These are phyloP conservation scores for Molothrus ater DNA, from an alignment of 2,797 vertebrate species.

Conservation along the genomic window DNA sequence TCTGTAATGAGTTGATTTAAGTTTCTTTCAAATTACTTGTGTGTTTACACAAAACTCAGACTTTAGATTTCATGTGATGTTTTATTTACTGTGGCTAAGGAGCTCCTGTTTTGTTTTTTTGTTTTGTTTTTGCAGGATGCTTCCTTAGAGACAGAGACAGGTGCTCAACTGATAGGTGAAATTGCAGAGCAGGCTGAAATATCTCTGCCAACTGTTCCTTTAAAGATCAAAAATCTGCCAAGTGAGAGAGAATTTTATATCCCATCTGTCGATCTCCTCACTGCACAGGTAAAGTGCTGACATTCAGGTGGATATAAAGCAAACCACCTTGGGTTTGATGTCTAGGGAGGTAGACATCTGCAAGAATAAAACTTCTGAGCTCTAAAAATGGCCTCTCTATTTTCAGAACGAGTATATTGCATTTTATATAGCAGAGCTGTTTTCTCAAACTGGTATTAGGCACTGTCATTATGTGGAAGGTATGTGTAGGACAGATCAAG, in stretches of 20 bases:
- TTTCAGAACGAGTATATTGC: not conserved
- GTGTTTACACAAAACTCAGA: not conserved
- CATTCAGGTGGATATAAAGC: not conserved
- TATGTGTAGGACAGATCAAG: not conserved
- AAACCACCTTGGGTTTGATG: not conserved
- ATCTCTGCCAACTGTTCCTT: constrained; percentile 30
- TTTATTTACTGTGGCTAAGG: not conserved
- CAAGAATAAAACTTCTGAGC: not conserved
- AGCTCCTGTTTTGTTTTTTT: not conserved
- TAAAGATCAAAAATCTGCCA: constrained; percentile 72
- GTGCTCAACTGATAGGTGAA: constrained; percentile 12
- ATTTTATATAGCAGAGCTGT: not conserved
- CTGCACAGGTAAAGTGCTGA: constrained; percentile 86
- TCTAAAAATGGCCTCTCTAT: not conserved
- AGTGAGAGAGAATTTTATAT: constrained; percentile 88
- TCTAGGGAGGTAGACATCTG: not conserved
- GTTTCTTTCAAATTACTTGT: not conserved
- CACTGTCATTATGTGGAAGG: not conserved
- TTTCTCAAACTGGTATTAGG: not conserved
- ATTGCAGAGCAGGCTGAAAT: constrained; percentile 36
- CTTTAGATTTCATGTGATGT: not conserved
- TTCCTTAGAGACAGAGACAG: constrained; percentile 57
- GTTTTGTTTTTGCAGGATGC: constrained; percentile 46
- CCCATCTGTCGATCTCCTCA: constrained; percentile 94
- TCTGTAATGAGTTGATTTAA: not conserved